Evolutionary conservation across 2,797 vertebrate genomes (phyloP).

Genomic region (Hybognathus amarus): DNA sequence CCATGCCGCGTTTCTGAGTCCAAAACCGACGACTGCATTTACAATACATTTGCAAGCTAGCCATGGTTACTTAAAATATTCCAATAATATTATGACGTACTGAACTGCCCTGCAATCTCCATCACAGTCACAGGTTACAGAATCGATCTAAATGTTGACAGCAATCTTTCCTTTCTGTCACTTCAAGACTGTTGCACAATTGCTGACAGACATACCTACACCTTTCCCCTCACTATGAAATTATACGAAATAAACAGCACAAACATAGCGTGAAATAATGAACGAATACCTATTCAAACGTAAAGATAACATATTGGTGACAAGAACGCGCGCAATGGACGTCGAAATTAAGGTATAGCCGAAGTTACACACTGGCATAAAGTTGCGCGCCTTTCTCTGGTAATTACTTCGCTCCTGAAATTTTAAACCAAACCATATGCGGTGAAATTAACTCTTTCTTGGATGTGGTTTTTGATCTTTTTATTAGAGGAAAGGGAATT

Average conservation of each 20-base stretch:
- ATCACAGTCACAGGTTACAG: constrained; percentile 38
- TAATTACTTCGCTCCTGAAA: constrained; percentile 57
- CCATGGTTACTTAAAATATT: constrained; percentile 16
- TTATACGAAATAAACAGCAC: not conserved
- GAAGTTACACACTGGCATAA: constrained; percentile 44
- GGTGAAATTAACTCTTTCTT: constrained; percentile 51
- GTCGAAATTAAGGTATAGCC: constrained; percentile 27
- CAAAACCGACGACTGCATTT: constrained; percentile 24
- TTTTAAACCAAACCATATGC: constrained; percentile 62
- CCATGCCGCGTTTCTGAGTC: not conserved
- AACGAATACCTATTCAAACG: not conserved
- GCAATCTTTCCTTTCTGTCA: not conserved
- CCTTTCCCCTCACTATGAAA: not conserved
- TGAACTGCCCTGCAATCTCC: constrained; percentile 37
- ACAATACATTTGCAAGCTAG: constrained; percentile 4
- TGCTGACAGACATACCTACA: not conserved
- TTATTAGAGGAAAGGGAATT: constrained; percentile 45
- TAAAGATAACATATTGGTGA: not conserved
- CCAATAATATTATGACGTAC: constrained; percentile 25
- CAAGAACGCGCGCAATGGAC: constrained; percentile 9
- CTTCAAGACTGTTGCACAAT: not conserved
- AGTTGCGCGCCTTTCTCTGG: constrained; percentile 54
- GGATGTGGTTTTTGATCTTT: constrained; percentile 60
- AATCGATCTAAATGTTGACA: constrained; percentile 40
- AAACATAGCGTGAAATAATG: not conserved